Conservation (phyloP, 2,797 vertebrate genomes). For the Pristis pectinata region DNA sequence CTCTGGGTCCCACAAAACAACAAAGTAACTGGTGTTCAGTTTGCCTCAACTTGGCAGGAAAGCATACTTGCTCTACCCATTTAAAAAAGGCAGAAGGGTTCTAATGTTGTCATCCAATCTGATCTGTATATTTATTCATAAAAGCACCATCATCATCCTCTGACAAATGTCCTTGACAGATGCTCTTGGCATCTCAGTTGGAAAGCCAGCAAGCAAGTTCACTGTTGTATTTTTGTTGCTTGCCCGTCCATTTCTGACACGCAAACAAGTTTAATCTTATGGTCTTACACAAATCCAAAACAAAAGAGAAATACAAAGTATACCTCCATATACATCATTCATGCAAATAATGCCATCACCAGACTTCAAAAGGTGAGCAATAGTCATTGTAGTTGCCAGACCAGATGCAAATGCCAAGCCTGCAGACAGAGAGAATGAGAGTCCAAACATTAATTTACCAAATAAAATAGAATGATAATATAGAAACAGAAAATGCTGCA, state of each 20-base stretch:
- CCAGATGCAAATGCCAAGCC: slow-evolving; percentile 83
- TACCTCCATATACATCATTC: slow-evolving; percentile 90
- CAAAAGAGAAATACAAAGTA: slow-evolving; percentile 5
- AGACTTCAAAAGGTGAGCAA: slow-evolving; percentile 76
- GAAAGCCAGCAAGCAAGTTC: neutral
- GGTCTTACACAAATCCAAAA: neutral
- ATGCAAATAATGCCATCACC: slow-evolving; percentile 79
- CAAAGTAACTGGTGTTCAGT: neutral
- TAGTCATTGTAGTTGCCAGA: slow-evolving; percentile 71
- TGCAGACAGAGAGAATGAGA: slow-evolving; percentile 45
- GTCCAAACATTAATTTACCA: neutral
- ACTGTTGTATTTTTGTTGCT: neutral
- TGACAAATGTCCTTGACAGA: neutral
- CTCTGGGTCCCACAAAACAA: neutral
- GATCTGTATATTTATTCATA: neutral
- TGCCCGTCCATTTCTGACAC: neutral
- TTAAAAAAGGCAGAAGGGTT: neutral
- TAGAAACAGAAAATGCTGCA: no score
- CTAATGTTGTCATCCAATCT: neutral
- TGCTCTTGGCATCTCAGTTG: no score
- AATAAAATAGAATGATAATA: neutral
- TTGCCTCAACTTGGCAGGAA: neutral
- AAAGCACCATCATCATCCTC: neutral
- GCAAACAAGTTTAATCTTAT: neutral
- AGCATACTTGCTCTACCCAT: neutral